Evolutionary conservation across 1,140 invertebrate genomes (phyloP).

Genomic region (Berghia stephanieae): DNA sequence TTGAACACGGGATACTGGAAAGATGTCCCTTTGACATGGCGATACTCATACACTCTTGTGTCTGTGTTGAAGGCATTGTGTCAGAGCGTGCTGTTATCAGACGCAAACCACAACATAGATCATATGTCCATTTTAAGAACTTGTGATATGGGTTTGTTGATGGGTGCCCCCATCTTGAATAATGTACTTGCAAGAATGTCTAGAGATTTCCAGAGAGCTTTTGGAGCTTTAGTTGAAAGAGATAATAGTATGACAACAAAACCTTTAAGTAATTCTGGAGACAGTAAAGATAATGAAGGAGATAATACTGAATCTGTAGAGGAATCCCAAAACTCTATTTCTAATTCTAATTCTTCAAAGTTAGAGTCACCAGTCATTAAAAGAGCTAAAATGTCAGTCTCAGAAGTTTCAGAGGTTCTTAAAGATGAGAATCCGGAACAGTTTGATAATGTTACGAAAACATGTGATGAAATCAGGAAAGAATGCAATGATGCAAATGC

Average conservation of each 20-base stretch:
- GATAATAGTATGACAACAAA: not conserved
- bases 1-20: slow-evolving; percentile 88
- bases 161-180: slow-evolving; percentile 76
- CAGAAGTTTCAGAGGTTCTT: not conserved
- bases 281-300: not conserved
- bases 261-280: not conserved
- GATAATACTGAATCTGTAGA: not conserved
- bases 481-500: too few species aligned
- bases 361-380: too few species aligned
- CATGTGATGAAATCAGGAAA: too few species aligned
- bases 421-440: not conserved
- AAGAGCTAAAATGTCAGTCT: too few species aligned
- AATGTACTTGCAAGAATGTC: slow-evolving; percentile 66
- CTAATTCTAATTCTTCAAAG: too few species aligned
- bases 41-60: slow-evolving; percentile 67
- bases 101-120: slow-evolving; percentile 36
- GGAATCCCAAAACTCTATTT: too few species aligned
- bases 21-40: slow-evolving; percentile 73
- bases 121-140: slow-evolving; percentile 73
- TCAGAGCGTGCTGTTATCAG: slow-evolving; percentile 40
- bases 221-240: slow-evolving; percentile 20
- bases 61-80: slow-evolving; percentile 69
- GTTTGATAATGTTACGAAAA: too few species aligned
- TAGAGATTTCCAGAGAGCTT: slow-evolving; percentile 36
- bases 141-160: slow-evolving; percentile 83